These are phyloP conservation scores for Nansenia antarctica DNA, from an alignment of 2,113 vertebrate genomes.

Conservation along the genomic window DNA sequence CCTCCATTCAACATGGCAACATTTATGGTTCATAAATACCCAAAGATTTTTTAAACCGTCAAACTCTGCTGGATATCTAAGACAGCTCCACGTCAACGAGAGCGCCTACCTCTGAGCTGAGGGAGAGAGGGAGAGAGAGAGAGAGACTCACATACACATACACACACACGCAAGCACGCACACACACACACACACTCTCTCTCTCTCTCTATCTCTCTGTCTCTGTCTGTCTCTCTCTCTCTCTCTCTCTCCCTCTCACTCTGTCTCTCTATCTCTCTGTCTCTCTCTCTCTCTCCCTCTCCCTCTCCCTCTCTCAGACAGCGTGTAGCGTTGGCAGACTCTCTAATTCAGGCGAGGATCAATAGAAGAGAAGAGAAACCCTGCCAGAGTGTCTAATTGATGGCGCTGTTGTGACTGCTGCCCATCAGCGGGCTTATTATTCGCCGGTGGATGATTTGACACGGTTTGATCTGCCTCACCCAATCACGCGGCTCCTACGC, in stretches of 20 bases:
- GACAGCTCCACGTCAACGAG: not conserved
- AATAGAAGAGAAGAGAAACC: slow-evolving; percentile 49
- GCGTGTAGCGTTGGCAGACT: too few relatives aligned
- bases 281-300: not conserved
- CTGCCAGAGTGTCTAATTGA: slow-evolving; percentile 66
- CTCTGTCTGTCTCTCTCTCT: not conserved
- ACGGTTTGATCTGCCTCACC: slow-evolving; percentile 70
- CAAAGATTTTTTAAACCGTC: not conserved
- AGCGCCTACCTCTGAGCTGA: not conserved
- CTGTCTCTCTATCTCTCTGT: not conserved
- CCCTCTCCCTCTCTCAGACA: not conserved
- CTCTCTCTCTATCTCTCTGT: not conserved
- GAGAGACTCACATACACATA: not conserved
- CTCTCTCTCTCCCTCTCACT: not conserved
- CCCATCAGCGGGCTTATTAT: slow-evolving; percentile 71
- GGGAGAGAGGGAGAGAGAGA: not conserved
- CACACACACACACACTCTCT: not conserved
- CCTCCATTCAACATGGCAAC: not conserved
- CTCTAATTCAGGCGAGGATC: slow-evolving; percentile 55
- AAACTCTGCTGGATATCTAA: not conserved
- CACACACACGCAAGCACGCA: too few relatives aligned
- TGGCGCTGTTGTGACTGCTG: slow-evolving; percentile 67
- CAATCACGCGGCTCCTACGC: slow-evolving; percentile 61
- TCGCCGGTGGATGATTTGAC: slow-evolving; percentile 69
- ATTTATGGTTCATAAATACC: slow-evolving; percentile 1